These are phyloP conservation scores for Hydrotaea cyrtoneurina DNA, from an alignment of 2,888 invertebrate species.

Conservation along the genomic window DNA sequence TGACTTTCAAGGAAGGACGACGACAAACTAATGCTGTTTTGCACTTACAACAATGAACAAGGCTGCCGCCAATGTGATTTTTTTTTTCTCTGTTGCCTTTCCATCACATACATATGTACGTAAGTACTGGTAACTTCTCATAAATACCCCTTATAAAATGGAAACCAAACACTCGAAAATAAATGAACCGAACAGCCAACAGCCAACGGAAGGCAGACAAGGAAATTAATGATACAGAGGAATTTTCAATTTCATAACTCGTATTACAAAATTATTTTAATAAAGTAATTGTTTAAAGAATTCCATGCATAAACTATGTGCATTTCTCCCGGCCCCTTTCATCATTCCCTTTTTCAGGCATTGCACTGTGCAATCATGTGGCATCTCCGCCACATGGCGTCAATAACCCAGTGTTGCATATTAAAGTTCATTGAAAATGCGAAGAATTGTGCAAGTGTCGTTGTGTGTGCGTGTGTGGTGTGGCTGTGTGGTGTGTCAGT, in stretches of 20 bases:
- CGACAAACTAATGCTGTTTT: conserved; percentile 8
- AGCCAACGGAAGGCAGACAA: conserved; percentile 31
- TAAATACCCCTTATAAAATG: conserved; percentile 38
- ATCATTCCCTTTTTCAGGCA: background rate
- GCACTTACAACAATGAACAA: conserved; percentile 8
- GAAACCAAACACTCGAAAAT: conserved; percentile 36
- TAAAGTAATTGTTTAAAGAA: conserved; percentile 43
- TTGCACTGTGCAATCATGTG: background rate
- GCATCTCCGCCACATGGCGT: conserved; percentile 28
- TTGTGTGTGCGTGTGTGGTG: background rate
- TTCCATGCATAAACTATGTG: conserved; percentile 28
- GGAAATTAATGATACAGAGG: conserved; percentile 53
- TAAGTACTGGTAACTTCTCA: conserved; percentile 9
- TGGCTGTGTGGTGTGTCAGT: background rate
- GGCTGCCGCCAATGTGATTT: background rate
- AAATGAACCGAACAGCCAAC: conserved; percentile 11
- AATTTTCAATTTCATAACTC: conserved; percentile 19
- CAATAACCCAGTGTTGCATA: conserved; percentile 39
- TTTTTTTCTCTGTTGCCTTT: background rate
- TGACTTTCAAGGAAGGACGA: conserved; percentile 40
- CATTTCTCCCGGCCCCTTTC: background rate
- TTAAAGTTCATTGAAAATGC: conserved; percentile 28
- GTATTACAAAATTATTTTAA: conserved; percentile 21
- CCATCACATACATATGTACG: conserved; percentile 1
- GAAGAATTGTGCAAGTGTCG: background rate